Conservation (phyloP, 2,888 invertebrate species). For the Masnerella sp. region DNA sequence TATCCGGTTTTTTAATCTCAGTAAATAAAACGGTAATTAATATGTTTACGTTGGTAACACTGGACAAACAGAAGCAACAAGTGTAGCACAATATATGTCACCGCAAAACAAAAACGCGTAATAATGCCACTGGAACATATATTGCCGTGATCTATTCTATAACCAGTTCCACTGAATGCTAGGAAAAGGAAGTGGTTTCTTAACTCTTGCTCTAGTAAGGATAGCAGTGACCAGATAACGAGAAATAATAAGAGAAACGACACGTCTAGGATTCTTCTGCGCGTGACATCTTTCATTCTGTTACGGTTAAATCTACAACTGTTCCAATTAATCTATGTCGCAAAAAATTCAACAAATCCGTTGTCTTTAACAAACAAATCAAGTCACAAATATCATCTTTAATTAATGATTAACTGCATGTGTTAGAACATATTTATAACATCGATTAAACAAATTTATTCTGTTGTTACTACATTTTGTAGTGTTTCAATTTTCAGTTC, state of each 20-base stretch:
- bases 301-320: conserved; percentile 54
- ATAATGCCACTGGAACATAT: conserved; percentile 23
- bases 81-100: no score
- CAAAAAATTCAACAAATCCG: conserved; percentile 14
- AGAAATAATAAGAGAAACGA: conserved; percentile 45
- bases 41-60: no score
- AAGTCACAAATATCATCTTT: no score
- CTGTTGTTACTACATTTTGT: no score
- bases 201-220: conserved; percentile 32
- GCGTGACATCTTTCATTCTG: conserved; percentile 54
- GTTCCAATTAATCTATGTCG: conserved; percentile 41
- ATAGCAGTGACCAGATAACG: conserved; percentile 40
- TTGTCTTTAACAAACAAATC: conserved; percentile 20
- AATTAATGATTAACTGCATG: no score
- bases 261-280: conserved; percentile 38
- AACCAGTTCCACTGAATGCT: conserved; percentile 18
- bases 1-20: no score
- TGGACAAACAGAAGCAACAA: no score
- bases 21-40: no score
- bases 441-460: no score
- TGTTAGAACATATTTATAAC: no score
- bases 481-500: no score
- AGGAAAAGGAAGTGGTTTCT: conserved; percentile 42
- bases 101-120: conserved; percentile 29
- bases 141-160: conserved; percentile 43